Evolutionary conservation across 2,888 invertebrate genomes (phyloP), one percentile per base, ranked within the genome.

Genomic region (Hydrotaea cyrtoneurina): DNA sequence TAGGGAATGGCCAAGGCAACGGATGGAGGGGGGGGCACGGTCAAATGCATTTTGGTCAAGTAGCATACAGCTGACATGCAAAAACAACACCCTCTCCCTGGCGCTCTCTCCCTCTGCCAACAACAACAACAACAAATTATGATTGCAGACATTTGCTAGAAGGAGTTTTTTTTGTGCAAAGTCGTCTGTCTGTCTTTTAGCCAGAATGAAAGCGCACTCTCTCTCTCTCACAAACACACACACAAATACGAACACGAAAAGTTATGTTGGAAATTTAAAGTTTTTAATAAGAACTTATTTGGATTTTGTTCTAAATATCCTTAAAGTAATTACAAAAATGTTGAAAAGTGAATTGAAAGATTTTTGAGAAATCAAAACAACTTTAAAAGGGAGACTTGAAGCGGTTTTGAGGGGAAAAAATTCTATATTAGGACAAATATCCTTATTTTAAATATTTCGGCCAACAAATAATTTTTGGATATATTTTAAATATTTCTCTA

Each of bases 281-380:
- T 71, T 77, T n/a, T 3, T 69, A 69, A 46, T 69, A 69, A 39
- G 43, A 69, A 69, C 21, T 69, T 69, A 59, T 46, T 76, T 64
- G 69, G 43, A 76, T 83, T 80, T 78, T 64, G 86, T 86, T 88
- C 87, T 89, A 89, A 83, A 88, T 88, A 89, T 89, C 89, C 89
- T 89, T 89, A 89, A 89, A 89, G 90, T 89, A 89, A 89, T 89
- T 89, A 89, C n/a, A 89, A 69, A 11, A 21, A 11, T 55, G 23
- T 59, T 89, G 71, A 79, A 86, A 87, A 87, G 5, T 55, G 55
- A 55, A 55, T 7, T 1, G 11, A 55, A 55, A 8, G 10, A 21
- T 21, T 8, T 55, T 55, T 1, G 21, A 21, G 11, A 55, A 55
- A 50, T 50, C n/a, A 2, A 2, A n/a, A n/a, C 50, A 7, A n/a